Conservation (phyloP, 2,797 vertebrate species). For the Columba guinea region DNA sequence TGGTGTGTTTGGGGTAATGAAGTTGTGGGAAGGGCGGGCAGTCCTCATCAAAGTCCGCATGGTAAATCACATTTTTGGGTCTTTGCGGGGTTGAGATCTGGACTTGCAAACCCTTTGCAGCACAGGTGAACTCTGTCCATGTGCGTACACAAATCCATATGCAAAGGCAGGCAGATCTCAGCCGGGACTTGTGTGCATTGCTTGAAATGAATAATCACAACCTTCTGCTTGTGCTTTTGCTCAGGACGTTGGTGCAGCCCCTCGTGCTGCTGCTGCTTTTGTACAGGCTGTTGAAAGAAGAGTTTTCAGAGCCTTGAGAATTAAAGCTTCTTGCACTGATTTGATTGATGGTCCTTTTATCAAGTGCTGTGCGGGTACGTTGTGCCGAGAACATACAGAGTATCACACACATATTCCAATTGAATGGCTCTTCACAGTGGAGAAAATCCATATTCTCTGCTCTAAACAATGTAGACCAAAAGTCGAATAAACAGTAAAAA, state of each 20-base stretch:
- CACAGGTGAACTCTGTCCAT: fast-evolving
- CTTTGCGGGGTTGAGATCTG: not conserved
- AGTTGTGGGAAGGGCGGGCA: not conserved
- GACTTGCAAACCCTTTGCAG: not conserved
- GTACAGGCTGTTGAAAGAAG: not conserved
- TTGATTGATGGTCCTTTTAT: constrained; percentile 10
- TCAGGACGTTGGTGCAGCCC: not conserved
- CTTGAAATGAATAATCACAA: not conserved
- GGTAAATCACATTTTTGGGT: not conserved
- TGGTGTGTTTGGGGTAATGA: not conserved
- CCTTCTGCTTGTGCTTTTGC: not conserved
- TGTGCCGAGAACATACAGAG: not conserved
- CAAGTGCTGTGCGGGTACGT: not conserved
- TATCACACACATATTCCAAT: not conserved
- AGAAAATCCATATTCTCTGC: constrained; percentile 49
- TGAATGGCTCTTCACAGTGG: not conserved
- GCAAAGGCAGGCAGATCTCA: not conserved
- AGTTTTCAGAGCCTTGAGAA: not conserved
- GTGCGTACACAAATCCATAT: fast-evolving
- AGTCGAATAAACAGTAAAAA: constrained; percentile 32
- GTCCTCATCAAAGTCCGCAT: not conserved
- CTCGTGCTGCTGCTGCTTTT: not conserved
- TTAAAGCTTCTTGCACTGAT: not conserved
- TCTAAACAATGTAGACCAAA: constrained; percentile 1
- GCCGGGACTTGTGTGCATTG: not conserved